Base-by-base conservation (phyloP, 2,797 vertebrate species). In the Notoglanidium macrostoma region DNA sequence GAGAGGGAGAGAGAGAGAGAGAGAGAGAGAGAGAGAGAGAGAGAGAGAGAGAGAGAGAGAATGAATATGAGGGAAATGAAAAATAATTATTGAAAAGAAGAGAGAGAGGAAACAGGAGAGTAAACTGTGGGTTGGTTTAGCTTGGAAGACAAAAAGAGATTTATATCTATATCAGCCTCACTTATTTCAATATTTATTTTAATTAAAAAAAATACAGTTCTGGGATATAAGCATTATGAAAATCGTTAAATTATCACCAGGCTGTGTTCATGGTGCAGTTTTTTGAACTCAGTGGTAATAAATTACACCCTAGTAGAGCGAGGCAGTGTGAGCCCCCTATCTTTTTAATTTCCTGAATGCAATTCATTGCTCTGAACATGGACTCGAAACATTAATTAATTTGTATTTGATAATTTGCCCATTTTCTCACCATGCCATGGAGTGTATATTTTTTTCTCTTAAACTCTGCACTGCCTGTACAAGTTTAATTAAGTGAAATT, bases 301-400 rank as follows among this genome's bases (percentile, higher is more conserved):
- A 94, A 93, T 94, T 91, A 93, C 83, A 92, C 78, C 85, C 90
- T 89, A 82, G 44, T 54, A 83, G 67, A 89, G 91, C 72, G 88
- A n/a, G 91, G 89, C 91, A 89, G 87, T 90, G 90, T 73, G 91
- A 87, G 51, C 86, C 76, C 83, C 85, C 55, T 96, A 95, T 95
- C 95, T 95, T 95, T 95, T 95, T 95, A 94, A 95, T 95, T 95
- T 96, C 92, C 93, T 90, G 92, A 95, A 94, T 88, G 94, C 93
- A 95, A 95, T 95, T 94, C 94, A 93, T 90, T 94, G 94, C 93
- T 94, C 91, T 88, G 84, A 91, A 93, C 91, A 84, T 54, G 91
- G 91, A 94, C 92, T 93, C 91, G 88, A 94, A 95, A 95, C 93
- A 95, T 94, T 95, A 94, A 95, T 96, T 95, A 94, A 95, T 96